These are phyloP conservation scores for Scomber scombrus DNA, from an alignment of 2,113 vertebrate genomes.

Conservation along the genomic window DNA sequence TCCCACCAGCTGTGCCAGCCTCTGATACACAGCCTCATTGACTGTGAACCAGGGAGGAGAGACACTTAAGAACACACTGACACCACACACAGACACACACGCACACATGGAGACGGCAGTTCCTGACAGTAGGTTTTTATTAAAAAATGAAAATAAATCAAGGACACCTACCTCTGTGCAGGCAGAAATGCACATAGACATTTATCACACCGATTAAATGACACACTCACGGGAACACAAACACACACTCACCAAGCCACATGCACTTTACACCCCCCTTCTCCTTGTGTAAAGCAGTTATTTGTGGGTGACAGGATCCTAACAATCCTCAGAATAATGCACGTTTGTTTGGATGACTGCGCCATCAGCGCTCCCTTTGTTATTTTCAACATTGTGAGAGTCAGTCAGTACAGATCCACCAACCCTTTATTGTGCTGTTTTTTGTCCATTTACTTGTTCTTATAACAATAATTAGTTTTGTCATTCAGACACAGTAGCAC, in stretches of 20 bases:
- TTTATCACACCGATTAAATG: slow-evolving; percentile 27
- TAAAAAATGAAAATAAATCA: slow-evolving; percentile 15
- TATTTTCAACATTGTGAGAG: slow-evolving; percentile 73
- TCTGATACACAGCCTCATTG: slow-evolving; percentile 81
- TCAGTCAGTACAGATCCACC: slow-evolving; percentile 76
- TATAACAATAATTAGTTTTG: slow-evolving; percentile 80
- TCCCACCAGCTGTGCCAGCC: slow-evolving; percentile 80
- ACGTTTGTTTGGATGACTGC: slow-evolving; percentile 79
- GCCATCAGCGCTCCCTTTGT: slow-evolving; percentile 80
- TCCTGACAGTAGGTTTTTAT: slow-evolving; percentile 42
- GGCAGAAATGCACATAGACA: slow-evolving; percentile 11
- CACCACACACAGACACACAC: slow-evolving; percentile 47
- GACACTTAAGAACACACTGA: slow-evolving; percentile 68
- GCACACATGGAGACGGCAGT: slow-evolving; percentile 22
- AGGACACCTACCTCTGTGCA: not conserved
- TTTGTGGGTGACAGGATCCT: slow-evolving; percentile 82
- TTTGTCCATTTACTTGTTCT: slow-evolving; percentile 76
- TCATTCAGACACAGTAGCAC: slow-evolving; percentile 72
- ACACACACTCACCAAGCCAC: slow-evolving; percentile 33
- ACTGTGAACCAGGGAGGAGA: slow-evolving; percentile 61
- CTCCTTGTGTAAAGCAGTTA: slow-evolving; percentile 65
- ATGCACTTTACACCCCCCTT: slow-evolving; percentile 51
- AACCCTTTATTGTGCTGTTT: slow-evolving; percentile 70
- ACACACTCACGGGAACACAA: slow-evolving; percentile 22
- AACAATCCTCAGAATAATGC: slow-evolving; percentile 81